Base-by-base conservation (phyloP, 2,888 invertebrate species). In the Nasonovia ribisnigri region DNA sequence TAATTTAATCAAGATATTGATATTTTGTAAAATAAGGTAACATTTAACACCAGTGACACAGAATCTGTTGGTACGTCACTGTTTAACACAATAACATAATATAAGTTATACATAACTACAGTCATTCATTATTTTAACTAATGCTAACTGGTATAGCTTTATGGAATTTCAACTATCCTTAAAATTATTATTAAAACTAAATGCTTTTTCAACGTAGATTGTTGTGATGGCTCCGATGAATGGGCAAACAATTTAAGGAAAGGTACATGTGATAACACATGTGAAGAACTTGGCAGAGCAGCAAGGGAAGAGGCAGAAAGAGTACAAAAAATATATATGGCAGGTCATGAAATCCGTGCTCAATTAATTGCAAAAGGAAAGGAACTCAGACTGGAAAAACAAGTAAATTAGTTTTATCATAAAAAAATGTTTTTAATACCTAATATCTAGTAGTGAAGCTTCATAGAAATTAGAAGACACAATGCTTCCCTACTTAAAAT, bases 161-260 rank as follows among this genome's bases (percentile, higher is more conserved):
- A 57, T 26, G 8, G 1, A 8, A 77, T 77, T n/a, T n/a, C 4
- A 67, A 67, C n/a, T n/a, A 0, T 16, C 67, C n/a, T 67, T 86
- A 46, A 86, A 86, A 20, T 16, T 86, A 43, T 89, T n/a, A 89
- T 54, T 84, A 84, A 84, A 88, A 54, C 46, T 46, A n/a, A 67
- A 11, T 90, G 51, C 11, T 93, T 94, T 92, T 92, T 26, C 11
- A 6, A 94, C 95, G 77, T 95, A 97, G 99, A 98, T 96, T 98
- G 98, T 95, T 98, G 98, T 96, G 98, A 98, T 96, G 98, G 98
- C n/a, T 98, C 98, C 88, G 98, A 98, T 96, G 98, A 98, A 96
- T 98, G 99, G 95, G 96, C 96, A 13, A 96, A 43, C 96, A 96
- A 29, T 96, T 8, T 60, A 24, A 93, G 20, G 11, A 93, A 48